A percentile compares a stretch with the other conserved stretches of the same genome.
These are phyloP conservation scores for Porphyrio hochstetteri DNA, from an alignment of 2,113 vertebrate genomes.

Conservation along the genomic window DNA sequence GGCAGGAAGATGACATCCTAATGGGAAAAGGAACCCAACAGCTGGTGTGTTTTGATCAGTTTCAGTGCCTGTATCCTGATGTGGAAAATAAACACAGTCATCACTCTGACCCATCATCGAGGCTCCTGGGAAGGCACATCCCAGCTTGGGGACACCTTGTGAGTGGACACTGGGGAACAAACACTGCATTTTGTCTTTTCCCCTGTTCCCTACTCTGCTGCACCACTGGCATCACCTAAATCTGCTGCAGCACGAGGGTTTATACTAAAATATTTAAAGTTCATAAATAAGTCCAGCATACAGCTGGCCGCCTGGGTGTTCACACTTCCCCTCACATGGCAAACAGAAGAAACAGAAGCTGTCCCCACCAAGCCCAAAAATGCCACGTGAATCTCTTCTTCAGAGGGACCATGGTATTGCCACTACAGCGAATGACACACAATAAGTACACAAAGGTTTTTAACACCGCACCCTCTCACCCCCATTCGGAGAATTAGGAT, in stretches of 20 bases:
- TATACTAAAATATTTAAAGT: conserved; percentile 6
- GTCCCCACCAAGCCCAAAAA: rapidly evolving
- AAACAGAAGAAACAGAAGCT: neutral
- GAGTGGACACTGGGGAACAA: too few species aligned
- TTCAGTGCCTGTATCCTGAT: too few species aligned
- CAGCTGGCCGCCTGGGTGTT: neutral
- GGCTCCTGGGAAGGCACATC: neutral
- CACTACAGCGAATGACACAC: neutral
- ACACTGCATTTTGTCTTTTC: neutral
- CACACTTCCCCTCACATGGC: neutral
- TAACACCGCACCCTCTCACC: neutral
- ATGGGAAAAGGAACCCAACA: neutral
- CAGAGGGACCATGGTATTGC: rapidly evolving
- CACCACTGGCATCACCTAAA: rapidly evolving
- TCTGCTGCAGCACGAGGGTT: neutral
- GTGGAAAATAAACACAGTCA: neutral
- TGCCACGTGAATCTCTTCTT: neutral
- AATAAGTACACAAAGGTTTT: neutral
- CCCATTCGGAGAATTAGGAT: neutral
- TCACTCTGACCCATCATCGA: rapidly evolving
- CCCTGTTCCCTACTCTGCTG: neutral
- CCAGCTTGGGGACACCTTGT: neutral
- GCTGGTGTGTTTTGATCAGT: neutral
- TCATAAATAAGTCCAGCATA: conserved; percentile 4
- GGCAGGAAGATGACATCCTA: neutral